Evolutionary conservation across 2,113 vertebrate genomes (phyloP).

Genomic region (Pipra filicauda): DNA sequence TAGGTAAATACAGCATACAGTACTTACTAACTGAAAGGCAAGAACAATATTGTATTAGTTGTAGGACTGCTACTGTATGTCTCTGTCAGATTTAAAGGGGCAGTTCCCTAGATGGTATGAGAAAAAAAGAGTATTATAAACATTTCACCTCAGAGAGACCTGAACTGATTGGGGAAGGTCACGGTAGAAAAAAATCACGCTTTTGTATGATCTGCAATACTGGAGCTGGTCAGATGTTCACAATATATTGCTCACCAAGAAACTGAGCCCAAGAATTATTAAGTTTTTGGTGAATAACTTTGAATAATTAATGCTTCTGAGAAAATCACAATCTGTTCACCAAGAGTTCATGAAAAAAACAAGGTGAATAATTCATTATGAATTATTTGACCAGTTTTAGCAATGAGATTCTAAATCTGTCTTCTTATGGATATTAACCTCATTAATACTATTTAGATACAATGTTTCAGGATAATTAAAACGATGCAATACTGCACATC

Average conservation of each 20-base stretch:
- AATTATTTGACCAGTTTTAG: conserved; percentile 70
- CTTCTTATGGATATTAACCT: conserved; percentile 52
- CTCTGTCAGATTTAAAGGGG: background rate
- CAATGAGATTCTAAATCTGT: conserved; percentile 65
- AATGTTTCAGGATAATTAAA: conserved; percentile 10
- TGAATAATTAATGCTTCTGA: conserved; percentile 68
- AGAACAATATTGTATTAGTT: background rate
- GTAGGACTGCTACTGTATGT: background rate
- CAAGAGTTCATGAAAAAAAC: conserved; percentile 61
- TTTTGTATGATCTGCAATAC: background rate
- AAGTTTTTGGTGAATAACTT: conserved; percentile 67
- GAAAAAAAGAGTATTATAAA: background rate
- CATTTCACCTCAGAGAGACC: background rate
- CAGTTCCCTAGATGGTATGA: background rate
- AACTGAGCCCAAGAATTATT: conserved; percentile 49
- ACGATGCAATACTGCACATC: background rate
- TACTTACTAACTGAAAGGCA: background rate
- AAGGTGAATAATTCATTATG: conserved; percentile 70
- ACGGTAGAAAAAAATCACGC: background rate
- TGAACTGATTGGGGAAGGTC: background rate
- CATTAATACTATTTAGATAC: conserved; percentile 38
- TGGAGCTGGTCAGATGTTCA: conserved; percentile 43
- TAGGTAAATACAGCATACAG: background rate
- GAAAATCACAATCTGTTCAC: conserved; percentile 69
- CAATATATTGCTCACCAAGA: conserved; percentile 55